Conservation (phyloP, 2,888 invertebrate genomes). For the Standfussiana lucernea region DNA sequence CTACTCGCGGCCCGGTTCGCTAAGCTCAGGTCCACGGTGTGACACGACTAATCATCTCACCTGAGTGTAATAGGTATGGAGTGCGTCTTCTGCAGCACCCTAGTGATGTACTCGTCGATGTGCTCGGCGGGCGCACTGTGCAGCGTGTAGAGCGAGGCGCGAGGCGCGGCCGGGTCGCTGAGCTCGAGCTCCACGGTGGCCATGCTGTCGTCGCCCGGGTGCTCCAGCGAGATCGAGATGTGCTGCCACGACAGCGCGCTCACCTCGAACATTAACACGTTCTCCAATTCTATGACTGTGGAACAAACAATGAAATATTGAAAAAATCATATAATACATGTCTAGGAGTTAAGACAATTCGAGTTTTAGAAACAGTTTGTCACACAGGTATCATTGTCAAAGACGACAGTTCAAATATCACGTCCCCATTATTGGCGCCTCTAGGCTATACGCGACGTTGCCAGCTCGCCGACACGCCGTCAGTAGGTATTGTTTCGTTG, state of each 20-base stretch:
- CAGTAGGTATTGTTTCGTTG: neutral
- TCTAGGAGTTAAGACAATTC: neutral
- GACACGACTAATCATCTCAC: constrained; percentile 12
- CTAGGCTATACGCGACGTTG: neutral
- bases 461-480: neutral
- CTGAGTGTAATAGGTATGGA: constrained; percentile 93
- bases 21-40: constrained; percentile 10
- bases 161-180: constrained; percentile 94
- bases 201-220: constrained; percentile 97
- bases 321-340: neutral
- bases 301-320: neutral
- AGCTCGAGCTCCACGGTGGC: constrained; percentile 97
- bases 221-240: constrained; percentile 97
- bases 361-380: neutral
- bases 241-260: constrained; percentile 97
- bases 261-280: constrained; percentile 97
- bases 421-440: neutral
- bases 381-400: neutral
- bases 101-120: constrained; percentile 87
- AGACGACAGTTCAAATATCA: neutral
- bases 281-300: constrained; percentile 92
- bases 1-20: neutral
- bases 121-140: constrained; percentile 84
- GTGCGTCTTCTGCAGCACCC: constrained; percentile 95
- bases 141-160: constrained; percentile 94